phyloP scores from a whole-genome alignment of 1,140 invertebrate genomes.

The Pseudomyrmex concolor region DNA sequence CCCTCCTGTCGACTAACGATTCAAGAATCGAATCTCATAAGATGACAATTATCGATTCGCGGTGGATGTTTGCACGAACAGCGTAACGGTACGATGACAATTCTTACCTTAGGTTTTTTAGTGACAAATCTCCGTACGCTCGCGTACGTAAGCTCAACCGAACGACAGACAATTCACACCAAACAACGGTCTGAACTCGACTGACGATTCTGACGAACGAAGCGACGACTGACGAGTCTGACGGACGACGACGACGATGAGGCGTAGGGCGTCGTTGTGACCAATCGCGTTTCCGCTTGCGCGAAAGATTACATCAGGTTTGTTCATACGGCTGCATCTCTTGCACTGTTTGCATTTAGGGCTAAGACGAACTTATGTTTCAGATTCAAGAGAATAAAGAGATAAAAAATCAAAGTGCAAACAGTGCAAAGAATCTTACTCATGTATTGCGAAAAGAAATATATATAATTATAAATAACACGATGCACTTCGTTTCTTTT shows the following conservation, averaged over 20 bases:
- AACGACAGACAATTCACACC: conserved; percentile 72
- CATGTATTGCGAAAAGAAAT: too few relatives aligned
- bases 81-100: background rate
- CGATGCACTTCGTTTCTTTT: too few relatives aligned
- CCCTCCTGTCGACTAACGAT: background rate
- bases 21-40: too few relatives aligned
- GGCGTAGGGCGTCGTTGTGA: conserved; percentile 63
- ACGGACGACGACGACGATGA: conserved; percentile 46
- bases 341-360: background rate
- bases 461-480: too few relatives aligned
- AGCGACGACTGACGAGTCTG: conserved; percentile 22
- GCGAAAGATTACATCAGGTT: conserved; percentile 44
- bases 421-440: background rate
- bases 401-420: background rate
- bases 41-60: background rate
- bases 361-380: background rate
- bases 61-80: background rate
- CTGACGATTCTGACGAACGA: conserved; percentile 76
- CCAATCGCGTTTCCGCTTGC: conserved; percentile 74
- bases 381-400: background rate
- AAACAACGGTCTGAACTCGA: conserved; percentile 79
- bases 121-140: conserved; percentile 76
- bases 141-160: conserved; percentile 70
- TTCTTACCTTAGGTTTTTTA: conserved; percentile 80
- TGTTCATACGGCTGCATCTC: background rate